phyloP scores from a whole-genome alignment of 2,113 vertebrate genomes.

The Mustela lutreola region DNA sequence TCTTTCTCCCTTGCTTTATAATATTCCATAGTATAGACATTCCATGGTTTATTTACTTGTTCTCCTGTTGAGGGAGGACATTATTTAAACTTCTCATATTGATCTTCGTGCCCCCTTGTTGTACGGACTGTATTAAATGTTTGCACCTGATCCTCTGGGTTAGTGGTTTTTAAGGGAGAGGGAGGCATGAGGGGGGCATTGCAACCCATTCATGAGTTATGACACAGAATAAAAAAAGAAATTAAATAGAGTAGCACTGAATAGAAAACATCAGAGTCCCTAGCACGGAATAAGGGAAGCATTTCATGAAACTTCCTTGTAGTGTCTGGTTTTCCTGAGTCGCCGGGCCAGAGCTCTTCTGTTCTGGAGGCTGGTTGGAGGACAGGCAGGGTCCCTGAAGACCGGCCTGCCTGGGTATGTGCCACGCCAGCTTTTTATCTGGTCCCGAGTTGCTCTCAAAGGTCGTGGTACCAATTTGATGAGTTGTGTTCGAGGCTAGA shows the following conservation, averaged over 20 bases:
- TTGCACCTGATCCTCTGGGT: background rate
- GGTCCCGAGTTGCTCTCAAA: background rate
- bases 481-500: background rate
- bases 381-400: background rate
- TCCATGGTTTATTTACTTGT: background rate
- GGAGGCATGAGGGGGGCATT: no score
- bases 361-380: background rate
- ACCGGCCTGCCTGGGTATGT: fast-evolving
- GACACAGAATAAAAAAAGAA: background rate
- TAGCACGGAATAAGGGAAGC: background rate
- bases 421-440: fast-evolving
- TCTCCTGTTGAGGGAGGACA: background rate
- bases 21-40: fast-evolving
- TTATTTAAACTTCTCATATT: background rate
- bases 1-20: background rate
- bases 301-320: fast-evolving
- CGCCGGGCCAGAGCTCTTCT: no score
- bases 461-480: background rate
- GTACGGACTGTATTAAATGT: background rate
- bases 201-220: background rate
- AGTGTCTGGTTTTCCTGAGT: background rate
- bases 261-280: background rate
- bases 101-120: background rate
- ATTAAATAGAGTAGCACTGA: background rate
- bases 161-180: background rate